Evolutionary conservation across 2,113 vertebrate species (phyloP).

Genomic region (Syngnathus floridae): DNA sequence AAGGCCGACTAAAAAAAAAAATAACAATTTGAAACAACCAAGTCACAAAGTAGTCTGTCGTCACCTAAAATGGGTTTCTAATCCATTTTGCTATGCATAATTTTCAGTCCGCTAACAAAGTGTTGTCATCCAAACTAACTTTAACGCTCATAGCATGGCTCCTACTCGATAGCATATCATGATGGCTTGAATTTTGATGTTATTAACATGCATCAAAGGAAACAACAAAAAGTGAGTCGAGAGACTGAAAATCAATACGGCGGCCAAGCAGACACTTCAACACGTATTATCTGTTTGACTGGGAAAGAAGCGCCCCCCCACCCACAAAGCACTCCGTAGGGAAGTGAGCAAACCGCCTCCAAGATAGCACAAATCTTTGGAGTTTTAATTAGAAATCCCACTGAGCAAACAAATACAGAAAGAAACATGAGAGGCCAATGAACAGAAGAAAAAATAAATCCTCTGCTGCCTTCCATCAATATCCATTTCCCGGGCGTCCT

Average conservation of each 20-base stretch:
- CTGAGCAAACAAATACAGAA: conserved; percentile 55
- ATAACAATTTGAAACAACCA: too few species aligned
- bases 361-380: conserved; percentile 33
- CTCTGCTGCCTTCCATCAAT: conserved; percentile 46
- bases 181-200: background rate
- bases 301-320: background rate
- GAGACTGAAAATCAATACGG: conserved; percentile 22
- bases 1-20: too few species aligned
- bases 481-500: conserved; percentile 47
- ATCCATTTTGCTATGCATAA: too few species aligned
- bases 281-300: conserved; percentile 21
- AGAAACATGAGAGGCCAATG: conserved; percentile 46
- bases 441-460: conserved; percentile 55
- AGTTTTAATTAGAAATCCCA: conserved; percentile 62
- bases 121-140: too few species aligned
- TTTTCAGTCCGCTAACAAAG: too few species aligned
- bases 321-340: conserved; percentile 15
- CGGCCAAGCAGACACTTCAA: conserved; percentile 5
- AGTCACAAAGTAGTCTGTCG: too few species aligned
- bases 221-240: background rate
- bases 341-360: conserved; percentile 22
- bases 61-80: too few species aligned
- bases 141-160: too few species aligned
- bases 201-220: background rate
- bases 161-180: too few species aligned